A percentile compares a stretch with the other conserved stretches of the same genome.
Conservation (phyloP, 2,888 invertebrate genomes). For the Conomelus anceps region DNA sequence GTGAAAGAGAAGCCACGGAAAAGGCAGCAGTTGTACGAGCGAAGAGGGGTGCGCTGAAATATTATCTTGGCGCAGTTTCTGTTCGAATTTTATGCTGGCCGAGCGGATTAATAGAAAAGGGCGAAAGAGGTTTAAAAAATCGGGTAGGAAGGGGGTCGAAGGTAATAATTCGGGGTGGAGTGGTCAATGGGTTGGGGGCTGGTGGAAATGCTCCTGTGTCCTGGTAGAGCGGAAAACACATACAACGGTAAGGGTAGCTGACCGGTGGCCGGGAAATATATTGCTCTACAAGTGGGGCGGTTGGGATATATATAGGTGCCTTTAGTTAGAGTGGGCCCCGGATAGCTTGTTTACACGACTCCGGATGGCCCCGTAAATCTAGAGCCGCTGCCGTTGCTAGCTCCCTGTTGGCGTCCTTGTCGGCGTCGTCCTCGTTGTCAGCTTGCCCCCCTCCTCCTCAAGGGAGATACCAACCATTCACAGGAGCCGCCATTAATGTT, state of each 20-base stretch:
- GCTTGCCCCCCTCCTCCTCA: background rate
- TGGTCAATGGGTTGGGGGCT: background rate
- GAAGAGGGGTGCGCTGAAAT: background rate
- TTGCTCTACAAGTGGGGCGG: conserved; percentile 1
- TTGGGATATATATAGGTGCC: conserved; percentile 8
- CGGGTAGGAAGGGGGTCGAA: background rate
- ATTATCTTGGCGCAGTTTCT: conserved; percentile 8
- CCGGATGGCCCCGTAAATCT: conserved; percentile 13
- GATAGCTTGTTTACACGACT: conserved; percentile 12
- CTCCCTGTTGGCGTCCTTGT: no score
- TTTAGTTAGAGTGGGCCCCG: conserved; percentile 11
- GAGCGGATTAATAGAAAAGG: conserved; percentile 13
- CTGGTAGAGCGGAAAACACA: conserved; percentile 5
- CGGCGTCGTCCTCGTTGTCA: background rate
- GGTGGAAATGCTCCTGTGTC: background rate
- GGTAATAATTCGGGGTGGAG: conserved; percentile 5
- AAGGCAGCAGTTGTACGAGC: background rate
- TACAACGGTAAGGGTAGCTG: conserved; percentile 7
- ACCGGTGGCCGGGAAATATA: conserved; percentile 7
- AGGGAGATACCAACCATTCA: background rate
- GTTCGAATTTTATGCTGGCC: conserved; percentile 9
- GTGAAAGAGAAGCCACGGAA: background rate
- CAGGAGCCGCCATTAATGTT: background rate
- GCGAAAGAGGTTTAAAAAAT: conserved; percentile 10
- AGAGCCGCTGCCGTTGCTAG: background rate